Base-by-base conservation (phyloP, 2,888 invertebrate species). In the Netelia inedita region DNA sequence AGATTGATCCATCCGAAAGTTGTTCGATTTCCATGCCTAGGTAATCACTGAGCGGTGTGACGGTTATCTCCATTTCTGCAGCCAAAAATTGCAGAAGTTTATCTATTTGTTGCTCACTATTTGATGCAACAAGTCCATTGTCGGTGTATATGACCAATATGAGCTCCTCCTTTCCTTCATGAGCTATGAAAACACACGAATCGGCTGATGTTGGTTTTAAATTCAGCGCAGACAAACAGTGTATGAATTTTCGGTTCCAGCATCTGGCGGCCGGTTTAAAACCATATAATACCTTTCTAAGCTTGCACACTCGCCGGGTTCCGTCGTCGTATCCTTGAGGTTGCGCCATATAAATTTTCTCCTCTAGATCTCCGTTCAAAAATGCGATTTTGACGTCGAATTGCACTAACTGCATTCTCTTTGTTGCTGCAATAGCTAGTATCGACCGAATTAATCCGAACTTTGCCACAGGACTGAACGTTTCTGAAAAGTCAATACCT, bases 231-330 rank as follows among this genome's bases (percentile, higher is more conserved):
- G 66, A 28, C 19, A 90, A 28, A 73, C 88, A 89, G 11, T 79
- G 46, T 10, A 57, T 71, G 50, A 92, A 88, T n/a, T 79, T 68
- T 59, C 87, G 80, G 78, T 92, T 89, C 91, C 92, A 93, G 43
- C 88, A 88, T 68, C 91, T 81, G 19, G 91, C 88, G 28, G 90
- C 88, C 85, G 92, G 92, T 63, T 91, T 92, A 0, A 93, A 86
- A 9, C 92, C 92, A 85, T 93, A 93, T 19, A 93, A 63, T 71
- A 90, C 88, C 84, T 86, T 89, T 16, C 87, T 87, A 1, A 93
- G 79, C 43, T 88, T 85, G 80, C 92, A 93, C 5, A 92, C 91
- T 72, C 0, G 59, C 50, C 1, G 0, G 0, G 86, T 85, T 11
- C 83, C 86, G 74, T 89, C 88, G 11, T 85, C 80, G 66, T 82